A percentile compares a stretch with the other conserved stretches of the same genome.
Evolutionary conservation across 2,797 vertebrate genomes (phyloP).

Genomic region (Calcarius lapponicus): DNA sequence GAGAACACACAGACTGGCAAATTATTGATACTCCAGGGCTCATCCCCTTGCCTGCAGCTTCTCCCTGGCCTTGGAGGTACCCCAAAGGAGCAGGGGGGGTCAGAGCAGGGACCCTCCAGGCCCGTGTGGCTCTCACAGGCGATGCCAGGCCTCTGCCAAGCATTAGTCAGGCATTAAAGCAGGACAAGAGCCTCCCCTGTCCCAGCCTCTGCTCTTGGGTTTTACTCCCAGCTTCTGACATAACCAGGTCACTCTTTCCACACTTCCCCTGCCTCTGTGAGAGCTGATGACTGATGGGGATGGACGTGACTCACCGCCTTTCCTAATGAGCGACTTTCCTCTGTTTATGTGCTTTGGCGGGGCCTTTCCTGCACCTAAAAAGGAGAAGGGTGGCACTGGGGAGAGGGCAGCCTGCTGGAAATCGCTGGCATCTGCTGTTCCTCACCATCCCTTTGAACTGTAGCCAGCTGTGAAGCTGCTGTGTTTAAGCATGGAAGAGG

Average conservation of each 20-base stretch:
- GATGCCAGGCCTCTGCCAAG: not conserved
- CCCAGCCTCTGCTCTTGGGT: not conserved
- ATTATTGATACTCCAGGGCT: not conserved
- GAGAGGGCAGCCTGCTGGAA: not conserved
- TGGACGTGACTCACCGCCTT: slow-evolving; percentile 40
- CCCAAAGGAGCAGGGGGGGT: not conserved
- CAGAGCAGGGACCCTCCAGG: not conserved
- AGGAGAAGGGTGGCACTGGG: slow-evolving; percentile 15
- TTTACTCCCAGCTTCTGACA: slow-evolving; percentile 39
- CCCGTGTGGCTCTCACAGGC: rapidly evolving
- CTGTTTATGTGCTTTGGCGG: not conserved
- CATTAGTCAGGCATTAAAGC: not conserved
- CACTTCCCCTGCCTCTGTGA: slow-evolving; percentile 2
- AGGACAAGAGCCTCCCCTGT: slow-evolving; percentile 10
- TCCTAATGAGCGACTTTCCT: not conserved
- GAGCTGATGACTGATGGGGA: not conserved
- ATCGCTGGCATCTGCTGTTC: not conserved
- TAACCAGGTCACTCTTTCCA: slow-evolving; percentile 64
- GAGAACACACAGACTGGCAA: not conserved
- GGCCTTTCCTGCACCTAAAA: not conserved
- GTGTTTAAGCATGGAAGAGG: not conserved
- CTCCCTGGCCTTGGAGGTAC: not conserved
- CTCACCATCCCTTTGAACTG: not conserved
- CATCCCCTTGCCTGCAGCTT: not conserved
- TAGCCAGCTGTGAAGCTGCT: not conserved